Conservation (phyloP, 2,888 invertebrate species). For the Mesoligia furuncula region DNA sequence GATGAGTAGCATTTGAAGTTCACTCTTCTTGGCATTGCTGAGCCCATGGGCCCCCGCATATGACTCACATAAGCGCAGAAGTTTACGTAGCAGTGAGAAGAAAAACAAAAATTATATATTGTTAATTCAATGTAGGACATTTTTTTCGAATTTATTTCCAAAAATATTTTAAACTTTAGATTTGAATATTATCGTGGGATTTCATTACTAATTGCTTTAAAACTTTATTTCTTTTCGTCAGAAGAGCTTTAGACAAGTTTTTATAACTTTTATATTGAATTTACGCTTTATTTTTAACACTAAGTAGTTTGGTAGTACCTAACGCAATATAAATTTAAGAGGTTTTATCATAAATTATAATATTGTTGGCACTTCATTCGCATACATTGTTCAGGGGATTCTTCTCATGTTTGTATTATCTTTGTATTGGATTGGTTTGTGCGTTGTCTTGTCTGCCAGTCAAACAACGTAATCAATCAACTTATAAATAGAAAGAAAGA, state of each 20-base stretch:
- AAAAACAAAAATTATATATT: not conserved
- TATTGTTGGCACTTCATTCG: not conserved
- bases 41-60: too few relatives aligned
- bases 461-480: not conserved
- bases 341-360: not conserved
- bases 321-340: not conserved
- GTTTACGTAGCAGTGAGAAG: not conserved
- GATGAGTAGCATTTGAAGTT: too few relatives aligned
- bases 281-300: slow-evolving; percentile 16
- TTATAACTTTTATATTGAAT: slow-evolving; percentile 48
- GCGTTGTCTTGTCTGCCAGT: not conserved
- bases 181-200: slow-evolving; percentile 43
- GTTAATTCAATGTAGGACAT: not conserved
- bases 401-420: not conserved
- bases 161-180: slow-evolving; percentile 43
- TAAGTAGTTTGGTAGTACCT: not conserved
- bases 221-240: slow-evolving; percentile 47
- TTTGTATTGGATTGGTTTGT: not conserved
- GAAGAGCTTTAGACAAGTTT: slow-evolving; percentile 13
- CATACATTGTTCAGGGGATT: not conserved
- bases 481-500: too few relatives aligned
- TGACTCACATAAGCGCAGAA: too few relatives aligned
- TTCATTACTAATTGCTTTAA: slow-evolving; percentile 56
- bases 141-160: slow-evolving; percentile 19
- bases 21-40: too few relatives aligned